These are phyloP conservation scores for Platyscapa corneri DNA, from an alignment of 1,140 invertebrate genomes.

Conservation along the genomic window DNA sequence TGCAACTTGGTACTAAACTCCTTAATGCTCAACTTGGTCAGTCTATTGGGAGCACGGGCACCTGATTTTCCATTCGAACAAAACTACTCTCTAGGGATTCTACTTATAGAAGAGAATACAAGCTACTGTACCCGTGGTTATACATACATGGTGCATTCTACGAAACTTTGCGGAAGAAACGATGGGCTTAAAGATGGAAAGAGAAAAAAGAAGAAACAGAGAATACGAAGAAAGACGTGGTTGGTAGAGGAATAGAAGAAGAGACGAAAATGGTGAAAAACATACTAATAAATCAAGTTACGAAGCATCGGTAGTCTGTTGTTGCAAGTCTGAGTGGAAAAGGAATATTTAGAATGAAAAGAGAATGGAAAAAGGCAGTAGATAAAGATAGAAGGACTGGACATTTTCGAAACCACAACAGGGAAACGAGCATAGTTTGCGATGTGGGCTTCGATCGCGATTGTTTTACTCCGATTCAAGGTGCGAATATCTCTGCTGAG, in stretches of 20 bases:
- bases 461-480: slow-evolving; percentile 13
- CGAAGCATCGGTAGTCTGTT: slow-evolving; percentile 23
- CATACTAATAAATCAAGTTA: slow-evolving; percentile 64
- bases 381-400: slow-evolving; percentile 12
- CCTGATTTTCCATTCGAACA: slow-evolving; percentile 7
- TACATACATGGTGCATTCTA: neutral
- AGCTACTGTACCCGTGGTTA: neutral
- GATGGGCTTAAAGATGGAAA: neutral
- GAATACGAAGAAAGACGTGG: neutral
- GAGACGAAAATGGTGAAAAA: slow-evolving; percentile 57
- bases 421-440: neutral
- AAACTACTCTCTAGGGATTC: slow-evolving; percentile 12
- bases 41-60: neutral
- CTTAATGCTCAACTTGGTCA: slow-evolving; percentile 19
- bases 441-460: neutral
- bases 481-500: neutral
- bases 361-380: neutral
- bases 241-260: neutral
- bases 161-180: neutral
- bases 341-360: slow-evolving; percentile 9
- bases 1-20: neutral
- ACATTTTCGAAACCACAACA: neutral
- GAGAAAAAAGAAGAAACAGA: neutral
- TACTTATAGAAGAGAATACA: neutral
- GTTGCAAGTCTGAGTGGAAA: neutral